Evolutionary conservation across 2,888 invertebrate species (phyloP).

Genomic region (Tenthredo livida): DNA sequence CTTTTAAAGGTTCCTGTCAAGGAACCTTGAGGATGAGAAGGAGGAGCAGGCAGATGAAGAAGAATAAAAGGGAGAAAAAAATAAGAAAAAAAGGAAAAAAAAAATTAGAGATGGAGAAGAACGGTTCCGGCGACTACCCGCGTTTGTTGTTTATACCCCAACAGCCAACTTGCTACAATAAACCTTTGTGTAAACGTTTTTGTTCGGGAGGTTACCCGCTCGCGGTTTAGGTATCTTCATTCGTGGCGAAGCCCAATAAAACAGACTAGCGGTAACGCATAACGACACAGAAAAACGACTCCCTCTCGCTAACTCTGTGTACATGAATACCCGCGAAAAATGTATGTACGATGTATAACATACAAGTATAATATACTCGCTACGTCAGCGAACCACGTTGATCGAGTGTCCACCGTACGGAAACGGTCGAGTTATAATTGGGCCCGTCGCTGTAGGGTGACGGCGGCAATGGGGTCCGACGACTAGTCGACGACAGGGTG

Average conservation of each 20-base stretch:
- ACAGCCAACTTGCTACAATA: slow-evolving; percentile 44
- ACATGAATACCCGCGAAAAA: background rate
- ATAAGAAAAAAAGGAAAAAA: background rate
- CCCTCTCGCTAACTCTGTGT: background rate
- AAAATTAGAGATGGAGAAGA: slow-evolving; percentile 15
- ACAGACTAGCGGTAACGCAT: slow-evolving; percentile 7
- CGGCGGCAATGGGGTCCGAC: slow-evolving; percentile 36
- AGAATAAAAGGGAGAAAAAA: background rate
- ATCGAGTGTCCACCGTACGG: slow-evolving; percentile 39
- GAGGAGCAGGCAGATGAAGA: slow-evolving; percentile 7
- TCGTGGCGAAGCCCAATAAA: slow-evolving; percentile 6
- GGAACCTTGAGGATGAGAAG: slow-evolving; percentile 21
- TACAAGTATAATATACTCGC: background rate
- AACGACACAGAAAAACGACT: background rate
- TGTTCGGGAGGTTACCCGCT: slow-evolving; percentile 13
- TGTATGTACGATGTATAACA: background rate
- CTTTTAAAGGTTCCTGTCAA: slow-evolving; percentile 48
- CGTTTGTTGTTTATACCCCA: slow-evolving; percentile 36
- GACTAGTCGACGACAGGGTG: slow-evolving; percentile 49
- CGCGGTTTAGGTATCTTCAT: slow-evolving; percentile 33
- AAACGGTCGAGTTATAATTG: slow-evolving; percentile 54
- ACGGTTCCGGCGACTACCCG: slow-evolving; percentile 4
- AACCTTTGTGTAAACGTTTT: slow-evolving; percentile 46
- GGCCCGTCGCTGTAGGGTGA: slow-evolving; percentile 50
- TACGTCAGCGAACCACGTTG: slow-evolving; percentile 40